These are phyloP conservation scores for Engystomops pustulosus DNA, from an alignment of 2,113 vertebrate species.

Conservation along the genomic window DNA sequence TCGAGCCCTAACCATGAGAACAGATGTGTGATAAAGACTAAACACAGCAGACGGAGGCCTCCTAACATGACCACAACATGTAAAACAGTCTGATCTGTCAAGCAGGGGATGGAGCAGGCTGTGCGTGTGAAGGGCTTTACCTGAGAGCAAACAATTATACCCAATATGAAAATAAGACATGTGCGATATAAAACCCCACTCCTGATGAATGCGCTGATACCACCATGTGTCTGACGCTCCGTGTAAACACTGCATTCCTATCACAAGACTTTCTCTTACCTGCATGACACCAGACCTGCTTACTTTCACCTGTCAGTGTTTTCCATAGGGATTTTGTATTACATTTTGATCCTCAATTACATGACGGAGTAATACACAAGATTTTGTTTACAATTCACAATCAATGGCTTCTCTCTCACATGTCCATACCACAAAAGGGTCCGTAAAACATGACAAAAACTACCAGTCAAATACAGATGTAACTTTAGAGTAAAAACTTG, in stretches of 20 bases:
- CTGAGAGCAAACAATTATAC: conserved; percentile 27
- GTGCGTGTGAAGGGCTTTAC: not conserved
- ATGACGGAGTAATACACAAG: no score
- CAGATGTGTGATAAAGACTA: not conserved
- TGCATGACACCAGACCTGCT: not conserved
- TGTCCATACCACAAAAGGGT: no score
- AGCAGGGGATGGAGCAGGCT: not conserved
- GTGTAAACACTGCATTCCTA: conserved; percentile 13
- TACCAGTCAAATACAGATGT: no score
- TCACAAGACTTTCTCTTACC: not conserved
- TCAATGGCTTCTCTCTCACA: no score
- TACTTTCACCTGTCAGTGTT: not conserved
- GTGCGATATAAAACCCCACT: not conserved
- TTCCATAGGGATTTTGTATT: not conserved
- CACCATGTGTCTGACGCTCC: not conserved
- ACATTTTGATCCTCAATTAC: no score
- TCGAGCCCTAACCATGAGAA: not conserved
- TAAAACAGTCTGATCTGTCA: not conserved
- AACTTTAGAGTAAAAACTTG: no score
- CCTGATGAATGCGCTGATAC: conserved; percentile 6
- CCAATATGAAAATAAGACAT: conserved; percentile 12
- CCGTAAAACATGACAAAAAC: no score
- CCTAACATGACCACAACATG: not conserved
- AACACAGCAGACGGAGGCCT: not conserved
- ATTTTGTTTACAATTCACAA: no score